phyloP scores from a whole-genome alignment of 2,797 vertebrate species.

The Mycteria americana region DNA sequence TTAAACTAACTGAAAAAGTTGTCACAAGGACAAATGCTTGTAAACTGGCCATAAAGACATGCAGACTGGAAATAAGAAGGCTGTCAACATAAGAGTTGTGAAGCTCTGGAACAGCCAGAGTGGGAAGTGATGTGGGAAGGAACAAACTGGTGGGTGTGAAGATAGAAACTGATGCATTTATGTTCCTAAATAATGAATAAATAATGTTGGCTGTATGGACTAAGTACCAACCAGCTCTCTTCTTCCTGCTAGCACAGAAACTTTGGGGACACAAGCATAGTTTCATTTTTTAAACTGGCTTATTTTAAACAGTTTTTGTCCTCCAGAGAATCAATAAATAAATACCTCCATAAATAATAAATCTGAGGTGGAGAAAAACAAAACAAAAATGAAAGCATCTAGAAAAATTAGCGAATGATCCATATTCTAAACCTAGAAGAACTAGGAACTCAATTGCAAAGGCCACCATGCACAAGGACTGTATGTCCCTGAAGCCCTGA shows the following conservation, averaged over 20 bases:
- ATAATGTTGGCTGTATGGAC: neutral
- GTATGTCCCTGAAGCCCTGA: neutral
- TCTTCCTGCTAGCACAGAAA: neutral
- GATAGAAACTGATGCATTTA: slow-evolving; percentile 12
- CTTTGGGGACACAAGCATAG: neutral
- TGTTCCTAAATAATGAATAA: slow-evolving; percentile 34
- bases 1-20: neutral
- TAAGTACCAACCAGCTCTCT: neutral
- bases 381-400: neutral
- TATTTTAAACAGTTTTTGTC: neutral
- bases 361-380: neutral
- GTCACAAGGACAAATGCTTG: neutral
- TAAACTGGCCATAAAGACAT: neutral
- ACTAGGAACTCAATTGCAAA: neutral
- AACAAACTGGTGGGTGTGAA: slow-evolving; percentile 25
- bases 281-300: neutral
- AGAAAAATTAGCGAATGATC: neutral
- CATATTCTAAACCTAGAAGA: neutral
- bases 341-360: slow-evolving; percentile 22
- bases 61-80: neutral
- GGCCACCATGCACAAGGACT: neutral
- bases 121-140: slow-evolving; percentile 35
- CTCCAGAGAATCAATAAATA: slow-evolving; percentile 18
- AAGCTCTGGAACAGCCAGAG: slow-evolving; percentile 31
- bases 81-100: neutral